These are phyloP conservation scores for Dunckerocampus dactyliophorus DNA, from an alignment of 2,113 vertebrate genomes.

Conservation along the genomic window DNA sequence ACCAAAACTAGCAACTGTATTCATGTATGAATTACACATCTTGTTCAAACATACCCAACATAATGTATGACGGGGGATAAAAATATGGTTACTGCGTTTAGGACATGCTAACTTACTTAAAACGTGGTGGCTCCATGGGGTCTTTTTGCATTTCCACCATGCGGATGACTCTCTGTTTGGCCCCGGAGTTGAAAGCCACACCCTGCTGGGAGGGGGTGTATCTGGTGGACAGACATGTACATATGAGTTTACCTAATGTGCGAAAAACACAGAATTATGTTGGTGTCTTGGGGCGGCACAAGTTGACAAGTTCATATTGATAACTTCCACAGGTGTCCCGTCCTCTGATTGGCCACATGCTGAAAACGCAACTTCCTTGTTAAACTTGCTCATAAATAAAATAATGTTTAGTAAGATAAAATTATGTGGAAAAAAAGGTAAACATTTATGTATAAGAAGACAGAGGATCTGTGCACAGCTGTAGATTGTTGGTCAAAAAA, in stretches of 20 bases:
- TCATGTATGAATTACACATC: no score
- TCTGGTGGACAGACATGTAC: constrained; percentile 56
- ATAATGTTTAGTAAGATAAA: background rate
- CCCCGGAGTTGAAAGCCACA: constrained; percentile 96
- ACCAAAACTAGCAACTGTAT: background rate
- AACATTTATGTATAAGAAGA: no score
- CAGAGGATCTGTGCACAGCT: no score
- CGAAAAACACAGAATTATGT: background rate
- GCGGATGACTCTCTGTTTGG: constrained; percentile 96
- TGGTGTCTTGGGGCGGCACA: background rate
- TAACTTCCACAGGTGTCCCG: background rate
- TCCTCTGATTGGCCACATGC: background rate
- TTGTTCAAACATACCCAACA: background rate
- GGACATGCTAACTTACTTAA: constrained; percentile 78
- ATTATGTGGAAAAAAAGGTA: no score
- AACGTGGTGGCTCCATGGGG: constrained; percentile 96
- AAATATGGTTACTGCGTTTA: background rate
- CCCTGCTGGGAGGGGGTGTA: constrained; percentile 98
- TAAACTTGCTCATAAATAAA: background rate
- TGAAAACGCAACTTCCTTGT: background rate
- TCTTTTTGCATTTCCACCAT: constrained; percentile 99
- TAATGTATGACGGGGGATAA: background rate
- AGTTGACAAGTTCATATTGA: background rate
- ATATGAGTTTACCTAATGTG: background rate
- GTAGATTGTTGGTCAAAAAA: no score